Evolutionary conservation across 2,888 invertebrate genomes (phyloP).

Genomic region (Sthenelais limicola): DNA sequence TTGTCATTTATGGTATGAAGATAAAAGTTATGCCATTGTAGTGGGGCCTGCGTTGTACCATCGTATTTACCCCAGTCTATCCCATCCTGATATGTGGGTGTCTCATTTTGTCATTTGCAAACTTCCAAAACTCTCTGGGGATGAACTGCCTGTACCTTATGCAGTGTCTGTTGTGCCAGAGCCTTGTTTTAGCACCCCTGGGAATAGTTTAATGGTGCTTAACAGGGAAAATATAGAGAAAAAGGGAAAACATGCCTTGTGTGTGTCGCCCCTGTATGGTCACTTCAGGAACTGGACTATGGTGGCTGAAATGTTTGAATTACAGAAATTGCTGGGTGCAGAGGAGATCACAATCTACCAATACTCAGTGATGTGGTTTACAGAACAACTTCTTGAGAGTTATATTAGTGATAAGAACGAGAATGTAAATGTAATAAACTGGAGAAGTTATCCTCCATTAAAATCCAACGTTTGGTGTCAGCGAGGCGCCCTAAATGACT

Average conservation of each 20-base stretch:
- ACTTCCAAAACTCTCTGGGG: constrained; percentile 21
- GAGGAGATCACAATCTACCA: constrained; percentile 46
- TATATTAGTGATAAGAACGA: constrained; percentile 27
- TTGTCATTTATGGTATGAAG: constrained; percentile 49
- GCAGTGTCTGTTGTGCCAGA: constrained; percentile 43
- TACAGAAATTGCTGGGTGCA: constrained; percentile 46
- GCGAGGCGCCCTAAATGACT: constrained; percentile 49
- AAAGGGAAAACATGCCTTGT: constrained; percentile 38
- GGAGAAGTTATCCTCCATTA: constrained; percentile 34
- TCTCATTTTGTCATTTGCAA: constrained; percentile 49
- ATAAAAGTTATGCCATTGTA: constrained; percentile 2
- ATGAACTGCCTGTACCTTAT: constrained; percentile 28
- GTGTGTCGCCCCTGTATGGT: constrained; percentile 46
- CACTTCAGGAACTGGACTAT: constrained; percentile 41
- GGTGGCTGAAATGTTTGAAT: constrained; percentile 48
- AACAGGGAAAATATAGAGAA: constrained; percentile 38
- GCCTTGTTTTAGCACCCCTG: constrained; percentile 25
- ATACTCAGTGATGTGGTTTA: constrained; percentile 22
- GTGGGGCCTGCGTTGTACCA: constrained; percentile 46
- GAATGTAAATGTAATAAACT: constrained; percentile 44
- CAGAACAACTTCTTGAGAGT: constrained; percentile 22
- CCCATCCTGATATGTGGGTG: constrained; percentile 46
- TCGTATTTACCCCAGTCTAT: constrained; percentile 46
- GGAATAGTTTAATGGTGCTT: constrained; percentile 43
- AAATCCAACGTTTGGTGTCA: constrained; percentile 43